Evolutionary conservation across 2,888 invertebrate species (phyloP).

Genomic region (Drosophila aldrichi): DNA sequence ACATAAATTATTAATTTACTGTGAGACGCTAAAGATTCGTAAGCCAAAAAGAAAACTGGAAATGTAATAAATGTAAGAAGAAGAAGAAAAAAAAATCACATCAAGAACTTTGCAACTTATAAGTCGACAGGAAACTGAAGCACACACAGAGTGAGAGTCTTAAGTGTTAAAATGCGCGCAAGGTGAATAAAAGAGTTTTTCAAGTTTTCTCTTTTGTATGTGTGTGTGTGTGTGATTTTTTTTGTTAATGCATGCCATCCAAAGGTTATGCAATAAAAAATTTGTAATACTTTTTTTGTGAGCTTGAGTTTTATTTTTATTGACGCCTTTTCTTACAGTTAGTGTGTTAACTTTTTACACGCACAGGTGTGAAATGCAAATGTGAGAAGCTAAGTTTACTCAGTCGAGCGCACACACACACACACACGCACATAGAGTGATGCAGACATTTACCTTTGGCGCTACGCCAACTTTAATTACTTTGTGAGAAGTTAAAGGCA

Average conservation of each 20-base stretch:
- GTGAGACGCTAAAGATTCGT: background rate
- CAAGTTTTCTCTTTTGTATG: background rate
- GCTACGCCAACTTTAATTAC: slow-evolving; percentile 75
- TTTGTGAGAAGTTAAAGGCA: slow-evolving; percentile 76
- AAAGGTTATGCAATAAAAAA: slow-evolving; percentile 54
- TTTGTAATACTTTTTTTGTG: slow-evolving; percentile 33
- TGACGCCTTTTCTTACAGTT: slow-evolving; percentile 45
- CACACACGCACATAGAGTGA: slow-evolving; percentile 3
- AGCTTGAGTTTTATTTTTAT: slow-evolving; percentile 37
- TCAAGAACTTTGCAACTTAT: slow-evolving; percentile 1
- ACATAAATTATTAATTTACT: slow-evolving; percentile 6
- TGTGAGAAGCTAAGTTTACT: slow-evolving; percentile 63
- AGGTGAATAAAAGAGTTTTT: slow-evolving; percentile 30
- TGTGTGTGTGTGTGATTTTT: too few species aligned
- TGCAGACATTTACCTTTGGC: slow-evolving; percentile 59
- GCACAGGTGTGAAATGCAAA: slow-evolving; percentile 76
- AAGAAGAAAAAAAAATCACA: background rate
- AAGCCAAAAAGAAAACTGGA: background rate
- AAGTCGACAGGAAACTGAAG: slow-evolving; percentile 8
- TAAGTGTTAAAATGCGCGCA: slow-evolving; percentile 16
- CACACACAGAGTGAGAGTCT: background rate
- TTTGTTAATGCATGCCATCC: slow-evolving; percentile 43
- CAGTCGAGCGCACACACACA: slow-evolving; percentile 29
- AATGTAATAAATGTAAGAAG: background rate
- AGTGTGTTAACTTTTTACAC: slow-evolving; percentile 66